Conservation (phyloP, 2,797 vertebrate species). For the Sus cebifrons region DNA sequence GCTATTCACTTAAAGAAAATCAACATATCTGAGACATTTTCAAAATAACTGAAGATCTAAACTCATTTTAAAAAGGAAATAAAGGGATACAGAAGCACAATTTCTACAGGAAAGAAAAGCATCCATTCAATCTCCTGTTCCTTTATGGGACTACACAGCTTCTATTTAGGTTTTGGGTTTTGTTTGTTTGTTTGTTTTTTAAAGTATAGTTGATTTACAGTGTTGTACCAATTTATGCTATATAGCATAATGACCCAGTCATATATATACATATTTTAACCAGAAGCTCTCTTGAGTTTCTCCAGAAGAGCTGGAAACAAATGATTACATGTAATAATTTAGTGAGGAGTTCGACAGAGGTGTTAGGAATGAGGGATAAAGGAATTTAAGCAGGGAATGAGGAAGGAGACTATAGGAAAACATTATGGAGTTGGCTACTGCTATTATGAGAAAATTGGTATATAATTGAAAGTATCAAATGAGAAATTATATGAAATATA, state of each 20-base stretch:
- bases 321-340: not conserved
- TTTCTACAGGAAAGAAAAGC: not conserved
- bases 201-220: no score
- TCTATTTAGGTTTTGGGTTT: not conserved
- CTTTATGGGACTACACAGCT: not conserved
- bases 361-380: not conserved
- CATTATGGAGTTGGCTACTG: not conserved
- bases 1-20: constrained; percentile 47
- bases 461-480: not conserved
- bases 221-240: no score
- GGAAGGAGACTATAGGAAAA: not conserved
- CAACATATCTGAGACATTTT: constrained; percentile 32
- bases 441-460: not conserved
- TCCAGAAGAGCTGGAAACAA: not conserved
- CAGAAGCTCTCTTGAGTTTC: not conserved
- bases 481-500: not conserved
- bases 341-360: not conserved
- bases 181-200: no score
- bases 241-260: no score
- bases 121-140: not conserved
- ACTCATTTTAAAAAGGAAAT: constrained; percentile 4
- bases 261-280: not conserved
- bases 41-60: constrained; percentile 53
- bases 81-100: not conserved
- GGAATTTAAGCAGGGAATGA: not conserved